Evolutionary conservation across 2,797 vertebrate genomes (phyloP).

Genomic region (Sebastes taczanowskii): DNA sequence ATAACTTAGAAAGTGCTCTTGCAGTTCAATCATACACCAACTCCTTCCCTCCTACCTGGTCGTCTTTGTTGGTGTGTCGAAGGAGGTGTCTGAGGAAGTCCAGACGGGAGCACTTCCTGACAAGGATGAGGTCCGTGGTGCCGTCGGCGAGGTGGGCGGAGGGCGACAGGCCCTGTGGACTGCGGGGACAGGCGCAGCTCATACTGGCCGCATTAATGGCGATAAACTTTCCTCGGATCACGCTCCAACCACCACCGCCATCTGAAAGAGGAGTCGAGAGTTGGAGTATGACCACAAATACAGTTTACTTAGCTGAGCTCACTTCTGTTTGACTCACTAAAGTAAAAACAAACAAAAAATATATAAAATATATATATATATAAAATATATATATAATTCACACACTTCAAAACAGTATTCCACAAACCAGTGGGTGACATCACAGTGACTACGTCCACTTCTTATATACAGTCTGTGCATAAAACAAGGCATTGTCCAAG

Average conservation of each 20-base stretch:
- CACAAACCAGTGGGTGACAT: too few relatives aligned
- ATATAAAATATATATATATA: too few relatives aligned
- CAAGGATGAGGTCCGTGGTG: conserved; percentile 92
- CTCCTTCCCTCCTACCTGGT: conserved; percentile 86
- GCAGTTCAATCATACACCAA: neutral
- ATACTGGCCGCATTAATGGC: conserved; percentile 93
- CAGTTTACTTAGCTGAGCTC: neutral
- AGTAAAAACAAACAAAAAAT: neutral
- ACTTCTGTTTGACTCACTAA: neutral
- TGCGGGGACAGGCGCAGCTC: conserved; percentile 94
- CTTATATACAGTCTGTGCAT: neutral
- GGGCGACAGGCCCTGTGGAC: conserved; percentile 92
- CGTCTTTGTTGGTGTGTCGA: conserved; percentile 89
- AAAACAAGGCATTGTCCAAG: neutral
- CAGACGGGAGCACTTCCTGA: conserved; percentile 92
- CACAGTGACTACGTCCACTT: too few relatives aligned
- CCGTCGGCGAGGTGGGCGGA: conserved; percentile 94
- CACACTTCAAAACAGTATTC: too few relatives aligned
- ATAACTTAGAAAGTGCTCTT: neutral
- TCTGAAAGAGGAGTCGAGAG: conserved; percentile 30
- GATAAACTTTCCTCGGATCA: conserved; percentile 90
- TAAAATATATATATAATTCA: neutral
- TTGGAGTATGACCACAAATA: neutral
- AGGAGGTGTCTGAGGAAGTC: conserved; percentile 91
- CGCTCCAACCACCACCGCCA: conserved; percentile 80